phyloP scores from a whole-genome alignment of 53 echinoderm and acorn worm species.

The Hippasteria phrygiana region DNA sequence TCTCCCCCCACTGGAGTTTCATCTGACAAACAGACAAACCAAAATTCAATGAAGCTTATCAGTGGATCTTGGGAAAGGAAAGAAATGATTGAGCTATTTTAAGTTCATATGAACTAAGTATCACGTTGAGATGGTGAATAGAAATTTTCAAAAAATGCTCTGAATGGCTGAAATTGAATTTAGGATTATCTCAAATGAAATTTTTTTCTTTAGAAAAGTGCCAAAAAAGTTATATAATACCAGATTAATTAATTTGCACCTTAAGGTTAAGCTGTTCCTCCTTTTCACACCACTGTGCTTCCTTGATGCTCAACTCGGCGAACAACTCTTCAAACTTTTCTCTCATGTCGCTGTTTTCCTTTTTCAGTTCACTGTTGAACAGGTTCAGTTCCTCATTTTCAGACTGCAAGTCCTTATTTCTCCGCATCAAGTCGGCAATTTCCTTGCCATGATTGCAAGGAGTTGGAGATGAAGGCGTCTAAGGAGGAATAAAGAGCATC shows the following conservation, averaged over 20 bases:
- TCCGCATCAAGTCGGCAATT: conserved; percentile 67
- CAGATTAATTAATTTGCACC: no score
- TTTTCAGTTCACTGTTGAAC: conserved; percentile 66
- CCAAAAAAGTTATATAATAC: no score
- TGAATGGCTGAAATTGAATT: no score
- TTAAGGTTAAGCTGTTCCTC: conserved; percentile 96
- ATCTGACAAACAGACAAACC: conserved; percentile 58
- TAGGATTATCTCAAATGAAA: no score
- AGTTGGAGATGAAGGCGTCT: conserved; percentile 25
- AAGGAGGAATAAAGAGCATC: not conserved
- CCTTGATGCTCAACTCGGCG: conserved; percentile 92
- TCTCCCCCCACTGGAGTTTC: conserved; percentile 97
- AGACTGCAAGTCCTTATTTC: conserved; percentile 54
- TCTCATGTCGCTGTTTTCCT: conserved; percentile 77
- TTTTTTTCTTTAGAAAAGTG: no score
- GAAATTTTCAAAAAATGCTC: no score
- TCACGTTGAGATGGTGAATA: no score
- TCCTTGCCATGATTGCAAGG: conserved; percentile 79
- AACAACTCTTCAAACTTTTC: conserved; percentile 94
- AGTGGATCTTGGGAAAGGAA: no score
- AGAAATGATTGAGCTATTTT: no score
- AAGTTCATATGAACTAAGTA: no score
- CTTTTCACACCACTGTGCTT: conserved; percentile 98
- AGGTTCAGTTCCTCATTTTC: conserved; percentile 71
- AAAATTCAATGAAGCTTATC: not conserved